Conservation (phyloP, 2,888 invertebrate species). For the Physocephala rufipes region DNA sequence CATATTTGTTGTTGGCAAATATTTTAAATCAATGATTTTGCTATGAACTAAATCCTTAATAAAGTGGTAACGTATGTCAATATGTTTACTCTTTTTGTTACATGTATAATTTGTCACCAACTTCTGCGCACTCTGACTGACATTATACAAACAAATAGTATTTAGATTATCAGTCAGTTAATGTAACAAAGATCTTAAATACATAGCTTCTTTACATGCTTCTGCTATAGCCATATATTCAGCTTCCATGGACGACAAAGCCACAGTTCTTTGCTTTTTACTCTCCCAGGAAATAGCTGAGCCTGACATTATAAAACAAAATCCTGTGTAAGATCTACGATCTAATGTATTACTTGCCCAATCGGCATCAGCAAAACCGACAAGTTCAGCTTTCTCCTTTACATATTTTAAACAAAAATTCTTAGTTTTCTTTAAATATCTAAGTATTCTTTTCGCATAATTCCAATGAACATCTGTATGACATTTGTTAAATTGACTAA, state of each 20-base stretch:
- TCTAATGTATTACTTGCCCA: conserved; percentile 40
- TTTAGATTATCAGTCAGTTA: conserved; percentile 4
- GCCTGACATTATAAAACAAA: conserved; percentile 35
- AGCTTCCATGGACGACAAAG: conserved; percentile 43
- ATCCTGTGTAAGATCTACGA: conserved; percentile 40
- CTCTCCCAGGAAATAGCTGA: conserved; percentile 39
- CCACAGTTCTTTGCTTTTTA: conserved; percentile 40
- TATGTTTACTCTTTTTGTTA: conserved; percentile 11
- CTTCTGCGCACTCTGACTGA: not conserved
- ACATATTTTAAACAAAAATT: conserved; percentile 12
- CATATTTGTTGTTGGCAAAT: not conserved
- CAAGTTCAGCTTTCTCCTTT: conserved; percentile 6
- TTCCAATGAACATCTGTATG: not conserved
- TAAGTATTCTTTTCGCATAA: not conserved
- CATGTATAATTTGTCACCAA: not conserved
- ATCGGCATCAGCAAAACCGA: conserved; percentile 42
- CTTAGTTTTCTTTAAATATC: conserved; percentile 13
- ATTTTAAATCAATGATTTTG: not conserved
- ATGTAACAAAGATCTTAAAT: conserved; percentile 17
- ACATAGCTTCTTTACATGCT: conserved; percentile 39
- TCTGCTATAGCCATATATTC: conserved; percentile 26
- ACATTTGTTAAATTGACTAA: conserved; percentile 1
- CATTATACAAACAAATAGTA: conserved; percentile 14
- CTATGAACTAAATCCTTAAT: not conserved
- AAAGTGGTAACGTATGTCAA: not conserved